Evolutionary conservation across 2,113 vertebrate genomes (phyloP).

Genomic region (Cyanistes caeruleus): DNA sequence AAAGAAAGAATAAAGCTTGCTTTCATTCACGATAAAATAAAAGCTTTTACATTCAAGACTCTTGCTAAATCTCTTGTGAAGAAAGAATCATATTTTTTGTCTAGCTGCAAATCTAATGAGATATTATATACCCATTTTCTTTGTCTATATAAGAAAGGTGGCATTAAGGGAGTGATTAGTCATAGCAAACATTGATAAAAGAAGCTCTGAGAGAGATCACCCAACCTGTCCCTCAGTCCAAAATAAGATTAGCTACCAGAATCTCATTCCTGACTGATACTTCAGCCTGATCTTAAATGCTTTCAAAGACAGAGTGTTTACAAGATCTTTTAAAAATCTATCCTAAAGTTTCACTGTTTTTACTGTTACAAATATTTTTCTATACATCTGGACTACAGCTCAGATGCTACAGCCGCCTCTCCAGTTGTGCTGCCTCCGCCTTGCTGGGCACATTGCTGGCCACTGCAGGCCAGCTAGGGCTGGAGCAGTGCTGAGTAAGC

Average conservation of each 20-base stretch:
- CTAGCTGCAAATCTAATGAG: background rate
- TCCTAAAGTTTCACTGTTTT: background rate
- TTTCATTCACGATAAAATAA: slow-evolving; percentile 15
- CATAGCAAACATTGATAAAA: background rate
- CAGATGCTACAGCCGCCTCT: background rate
- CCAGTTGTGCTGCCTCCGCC: background rate
- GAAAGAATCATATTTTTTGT: background rate
- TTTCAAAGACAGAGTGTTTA: background rate
- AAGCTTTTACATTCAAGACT: background rate
- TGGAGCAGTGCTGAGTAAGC: background rate
- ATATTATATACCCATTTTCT: background rate
- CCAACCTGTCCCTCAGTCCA: background rate
- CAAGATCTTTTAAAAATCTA: background rate
- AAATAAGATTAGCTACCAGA: background rate
- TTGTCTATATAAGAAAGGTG: background rate
- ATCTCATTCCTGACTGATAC: background rate
- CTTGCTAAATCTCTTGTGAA: background rate
- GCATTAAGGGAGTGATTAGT: background rate
- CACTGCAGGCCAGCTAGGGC: background rate
- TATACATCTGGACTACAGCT: background rate
- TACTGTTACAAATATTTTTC: background rate
- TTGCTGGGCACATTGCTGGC: background rate
- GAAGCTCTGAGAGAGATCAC: background rate
- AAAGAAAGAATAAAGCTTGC: slow-evolving; percentile 21
- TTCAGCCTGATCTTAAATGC: background rate